Conservation (phyloP, 2,888 invertebrate species). For the Agonopterix alstromeriana region DNA sequence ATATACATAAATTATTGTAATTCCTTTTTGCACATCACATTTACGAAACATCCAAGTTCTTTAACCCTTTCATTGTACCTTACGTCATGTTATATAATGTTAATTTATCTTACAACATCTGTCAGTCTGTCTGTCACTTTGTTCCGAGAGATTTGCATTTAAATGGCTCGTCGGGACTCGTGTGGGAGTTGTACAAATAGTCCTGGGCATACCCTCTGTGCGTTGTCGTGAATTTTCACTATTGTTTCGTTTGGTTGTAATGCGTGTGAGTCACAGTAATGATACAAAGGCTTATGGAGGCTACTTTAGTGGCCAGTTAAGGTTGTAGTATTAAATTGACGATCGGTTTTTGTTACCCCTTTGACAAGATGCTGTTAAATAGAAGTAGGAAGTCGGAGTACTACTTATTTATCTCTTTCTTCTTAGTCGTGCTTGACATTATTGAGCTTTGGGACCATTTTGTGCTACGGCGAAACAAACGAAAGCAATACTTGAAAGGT, state of each 20-base stretch:
- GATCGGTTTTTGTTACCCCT: too few relatives aligned
- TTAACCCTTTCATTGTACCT: background rate
- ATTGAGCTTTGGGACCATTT: too few relatives aligned
- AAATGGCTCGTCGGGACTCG: conserved; percentile 20
- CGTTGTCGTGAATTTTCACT: too few relatives aligned
- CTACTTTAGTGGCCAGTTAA: too few relatives aligned
- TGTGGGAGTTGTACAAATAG: conserved; percentile 15
- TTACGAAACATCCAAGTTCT: background rate
- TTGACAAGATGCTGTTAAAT: background rate
- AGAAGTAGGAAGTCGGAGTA: background rate
- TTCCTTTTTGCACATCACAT: background rate
- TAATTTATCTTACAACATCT: conserved; percentile 24
- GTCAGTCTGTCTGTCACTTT: conserved; percentile 27
- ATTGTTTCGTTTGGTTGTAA: background rate
- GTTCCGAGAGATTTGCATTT: conserved; percentile 27
- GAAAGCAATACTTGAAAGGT: too few relatives aligned
- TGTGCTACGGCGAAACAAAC: too few relatives aligned
- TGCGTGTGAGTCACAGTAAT: background rate
- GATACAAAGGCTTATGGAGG: background rate
- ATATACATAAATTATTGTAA: background rate
- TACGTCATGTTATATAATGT: conserved; percentile 16
- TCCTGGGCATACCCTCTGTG: conserved; percentile 3
- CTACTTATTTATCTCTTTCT: background rate
- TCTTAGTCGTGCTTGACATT: too few relatives aligned
- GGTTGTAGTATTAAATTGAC: too few relatives aligned